Evolutionary conservation across 2,113 vertebrate species (phyloP), one percentile per base, ranked within the genome.

Genomic region (Perognathus longimembris): DNA sequence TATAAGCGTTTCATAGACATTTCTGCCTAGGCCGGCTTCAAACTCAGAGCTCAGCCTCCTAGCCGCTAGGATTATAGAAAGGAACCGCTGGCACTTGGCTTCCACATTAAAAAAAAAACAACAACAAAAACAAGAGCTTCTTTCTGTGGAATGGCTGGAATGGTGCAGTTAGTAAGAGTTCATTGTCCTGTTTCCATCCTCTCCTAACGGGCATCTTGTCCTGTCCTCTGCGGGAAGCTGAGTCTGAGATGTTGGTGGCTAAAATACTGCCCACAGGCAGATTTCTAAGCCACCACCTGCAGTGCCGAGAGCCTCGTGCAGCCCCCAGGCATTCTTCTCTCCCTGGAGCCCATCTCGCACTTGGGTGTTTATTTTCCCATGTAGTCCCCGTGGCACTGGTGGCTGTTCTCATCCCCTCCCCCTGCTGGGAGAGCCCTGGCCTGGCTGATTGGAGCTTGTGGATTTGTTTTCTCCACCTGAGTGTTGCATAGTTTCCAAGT

Each of bases 281-380:
- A 26, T 86, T 89, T 82, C 84, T 80, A 81, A 88, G 30, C n/a
- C 34, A 14, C 79, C 80, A 30, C 1, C 4, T 22, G 36, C 70
- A 64, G 36, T 54, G 11, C 30, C 36, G 7, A 1, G 20, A 45
- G 45, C 38, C 38, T 7, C 17, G 14, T 22, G 40, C 78, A 66
- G 4, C 3, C 45, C 63, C 45, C 4, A 42, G 71, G 34, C 42
- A 0, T 69, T n/a, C 67, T 69, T n/a, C 67, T 92, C 73, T 84
- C 36, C 38, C n/a, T 75, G 24, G 89, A 79, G 80, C 66, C 2
- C 12, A 84, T 32, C 75, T 96, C 34, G 0, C 70, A 0, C 14
- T 12, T 63, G 34, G 32, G 92, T 97, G 92, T 95, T 90, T 93
- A 78, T 95, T 94, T 92, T 97, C 97, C 94, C 94, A 96, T 64